These are phyloP conservation scores for Agapornis canus DNA, from an alignment of 2,797 vertebrate species.

Conservation along the genomic window DNA sequence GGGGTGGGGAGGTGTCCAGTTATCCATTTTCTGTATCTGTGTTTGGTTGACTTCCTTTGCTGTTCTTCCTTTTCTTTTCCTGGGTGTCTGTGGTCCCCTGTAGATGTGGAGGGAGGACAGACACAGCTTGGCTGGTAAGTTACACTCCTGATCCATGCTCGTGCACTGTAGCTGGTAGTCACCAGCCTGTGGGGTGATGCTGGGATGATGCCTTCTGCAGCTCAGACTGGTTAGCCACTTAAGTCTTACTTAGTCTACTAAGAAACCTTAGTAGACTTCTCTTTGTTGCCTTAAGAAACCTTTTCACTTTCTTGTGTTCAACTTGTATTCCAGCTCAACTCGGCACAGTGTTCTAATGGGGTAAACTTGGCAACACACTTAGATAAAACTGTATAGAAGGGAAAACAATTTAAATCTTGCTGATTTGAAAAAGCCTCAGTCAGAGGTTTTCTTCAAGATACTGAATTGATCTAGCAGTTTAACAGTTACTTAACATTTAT, in stretches of 20 bases:
- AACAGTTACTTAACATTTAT: constrained; percentile 23
- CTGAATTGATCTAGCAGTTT: constrained; percentile 9
- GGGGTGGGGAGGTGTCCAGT: too few relatives aligned
- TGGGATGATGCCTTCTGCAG: not conserved
- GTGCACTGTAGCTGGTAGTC: accelerated
- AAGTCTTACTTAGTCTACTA: not conserved
- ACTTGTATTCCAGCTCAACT: not conserved
- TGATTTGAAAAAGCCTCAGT: constrained; percentile 9
- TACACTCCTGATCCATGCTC: not conserved
- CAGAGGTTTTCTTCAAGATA: constrained; percentile 29
- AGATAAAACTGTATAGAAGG: constrained; percentile 17
- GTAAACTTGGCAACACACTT: not conserved
- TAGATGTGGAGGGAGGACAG: not conserved
- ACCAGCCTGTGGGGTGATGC: not conserved
- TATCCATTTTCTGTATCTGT: accelerated
- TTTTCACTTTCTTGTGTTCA: not conserved
- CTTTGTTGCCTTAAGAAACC: not conserved
- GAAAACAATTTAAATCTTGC: not conserved
- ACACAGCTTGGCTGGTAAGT: not conserved
- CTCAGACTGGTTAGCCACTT: not conserved
- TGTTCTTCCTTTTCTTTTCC: not conserved
- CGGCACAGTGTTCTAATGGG: not conserved
- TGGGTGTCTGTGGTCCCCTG: not conserved
- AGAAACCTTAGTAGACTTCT: not conserved
- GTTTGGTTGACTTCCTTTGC: not conserved